A percentile compares a stretch with the other conserved stretches of the same genome.
Evolutionary conservation across 2,797 vertebrate genomes (phyloP).

Genomic region (Eospalax fontanierii): DNA sequence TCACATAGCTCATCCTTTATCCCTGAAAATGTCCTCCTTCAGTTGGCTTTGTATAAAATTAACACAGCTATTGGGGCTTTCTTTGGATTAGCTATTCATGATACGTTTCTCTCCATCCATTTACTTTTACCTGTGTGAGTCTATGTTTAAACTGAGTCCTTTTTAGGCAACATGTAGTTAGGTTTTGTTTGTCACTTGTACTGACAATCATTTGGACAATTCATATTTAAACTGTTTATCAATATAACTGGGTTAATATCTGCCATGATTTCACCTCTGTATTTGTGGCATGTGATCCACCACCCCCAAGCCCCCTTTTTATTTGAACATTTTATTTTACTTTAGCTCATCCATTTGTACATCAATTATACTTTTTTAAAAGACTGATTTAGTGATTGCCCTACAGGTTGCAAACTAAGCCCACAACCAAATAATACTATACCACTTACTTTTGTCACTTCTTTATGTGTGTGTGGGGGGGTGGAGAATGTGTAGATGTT

Average conservation of each 20-base stretch:
- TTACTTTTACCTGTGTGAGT: neutral
- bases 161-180: neutral
- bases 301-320: too few species aligned
- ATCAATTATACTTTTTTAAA: neutral
- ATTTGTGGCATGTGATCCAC: neutral
- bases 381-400: neutral
- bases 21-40: neutral
- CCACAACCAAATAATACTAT: neutral
- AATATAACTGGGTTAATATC: neutral
- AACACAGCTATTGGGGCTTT: neutral
- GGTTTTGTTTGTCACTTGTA: neutral
- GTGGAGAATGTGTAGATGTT: neutral
- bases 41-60: neutral
- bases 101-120: neutral
- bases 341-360: neutral
- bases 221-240: neutral
- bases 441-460: neutral
- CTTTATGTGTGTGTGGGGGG: neutral
- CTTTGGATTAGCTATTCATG: too few species aligned
- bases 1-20: neutral
- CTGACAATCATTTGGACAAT: neutral
- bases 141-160: neutral
- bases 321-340: neutral
- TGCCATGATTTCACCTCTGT: neutral
- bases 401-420: constrained; percentile 3